Base-by-base conservation (phyloP, 1,140 invertebrate species). In the Acromyrmex charruanus region DNA sequence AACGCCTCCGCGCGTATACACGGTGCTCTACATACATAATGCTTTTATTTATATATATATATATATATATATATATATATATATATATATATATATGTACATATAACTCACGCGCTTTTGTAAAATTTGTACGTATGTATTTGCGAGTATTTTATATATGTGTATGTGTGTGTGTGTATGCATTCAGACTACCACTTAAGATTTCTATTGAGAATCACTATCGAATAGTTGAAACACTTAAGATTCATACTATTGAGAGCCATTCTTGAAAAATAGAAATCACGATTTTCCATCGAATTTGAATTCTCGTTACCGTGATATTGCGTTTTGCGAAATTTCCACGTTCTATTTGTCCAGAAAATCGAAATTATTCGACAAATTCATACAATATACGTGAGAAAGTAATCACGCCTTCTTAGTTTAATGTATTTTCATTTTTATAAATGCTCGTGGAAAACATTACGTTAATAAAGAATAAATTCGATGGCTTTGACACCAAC, bases 51-150 rank as follows among this genome's bases (percentile, higher is more conserved):
- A 85, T 89, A 71, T 77, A 59, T 86, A 81, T 49, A 79, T 39
- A 86, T 88, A 79, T 88, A 85, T 89, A 71, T 77, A 59, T 86
- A 81, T 49, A 66, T 65, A 80, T 89, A 39, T 39, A 82, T 88
- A 74, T 88, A 74, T 89, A 65, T 77, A 53, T 86, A 77, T 49
- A 53, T 65, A 75, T 89, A 88, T 89, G 87, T 89, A 89, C 88
- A 89, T 90, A 89, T 87, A 90, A 90, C 71, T 90, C 89, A 79
- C 89, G 89, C 85, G 51, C 79, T 88, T 89, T 86, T 25, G 39
- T 65, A 49, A 89, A 86, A 85, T 86, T 89, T 89, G 88, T 89
- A 89, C 87, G 44, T 89, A 63, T 79, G 0, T 77, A 51, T 59
- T 49, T 88, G 66, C 39, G 53, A 61, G 69, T 87, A 71, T 84